phyloP scores from a whole-genome alignment of 2,888 invertebrate genomes.

The Leucophenga maculata region DNA sequence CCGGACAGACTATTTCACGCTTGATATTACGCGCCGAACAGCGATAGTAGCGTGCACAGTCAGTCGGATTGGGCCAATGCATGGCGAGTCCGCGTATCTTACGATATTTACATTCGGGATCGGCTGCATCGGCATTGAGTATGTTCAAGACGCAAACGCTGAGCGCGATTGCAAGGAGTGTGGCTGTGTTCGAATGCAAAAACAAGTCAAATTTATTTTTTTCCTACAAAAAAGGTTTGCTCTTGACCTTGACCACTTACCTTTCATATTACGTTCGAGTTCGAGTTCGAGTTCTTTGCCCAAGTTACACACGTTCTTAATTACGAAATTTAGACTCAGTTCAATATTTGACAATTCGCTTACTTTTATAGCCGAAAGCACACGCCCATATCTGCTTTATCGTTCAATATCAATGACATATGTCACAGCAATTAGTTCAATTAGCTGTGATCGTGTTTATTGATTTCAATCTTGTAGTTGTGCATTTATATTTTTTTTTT shows the following conservation, averaged over 20 bases:
- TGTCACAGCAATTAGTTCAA: conserved; percentile 3
- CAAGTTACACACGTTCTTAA: neutral
- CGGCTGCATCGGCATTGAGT: conserved; percentile 37
- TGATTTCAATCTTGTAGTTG: neutral
- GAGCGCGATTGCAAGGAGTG: neutral
- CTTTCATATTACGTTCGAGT: neutral
- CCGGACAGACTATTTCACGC: conserved; percentile 47
- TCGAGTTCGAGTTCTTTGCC: neutral
- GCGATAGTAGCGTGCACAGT: conserved; percentile 49
- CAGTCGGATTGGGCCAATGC: conserved; percentile 50
- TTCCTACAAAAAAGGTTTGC: too few relatives aligned
- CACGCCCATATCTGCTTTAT: neutral
- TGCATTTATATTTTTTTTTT: too few relatives aligned
- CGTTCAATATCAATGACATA: neutral
- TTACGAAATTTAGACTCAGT: neutral
- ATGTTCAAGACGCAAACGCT: neutral
- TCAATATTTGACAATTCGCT: neutral
- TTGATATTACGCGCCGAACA: conserved; percentile 45
- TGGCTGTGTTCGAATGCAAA: neutral
- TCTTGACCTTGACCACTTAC: neutral
- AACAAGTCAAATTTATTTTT: too few relatives aligned
- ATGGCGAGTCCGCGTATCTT: conserved; percentile 36
- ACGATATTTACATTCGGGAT: conserved; percentile 48
- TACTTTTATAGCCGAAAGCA: neutral
- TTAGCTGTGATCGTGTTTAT: neutral